Evolutionary conservation across 1,140 invertebrate genomes (phyloP).

Genomic region (Penaeus chinensis): DNA sequence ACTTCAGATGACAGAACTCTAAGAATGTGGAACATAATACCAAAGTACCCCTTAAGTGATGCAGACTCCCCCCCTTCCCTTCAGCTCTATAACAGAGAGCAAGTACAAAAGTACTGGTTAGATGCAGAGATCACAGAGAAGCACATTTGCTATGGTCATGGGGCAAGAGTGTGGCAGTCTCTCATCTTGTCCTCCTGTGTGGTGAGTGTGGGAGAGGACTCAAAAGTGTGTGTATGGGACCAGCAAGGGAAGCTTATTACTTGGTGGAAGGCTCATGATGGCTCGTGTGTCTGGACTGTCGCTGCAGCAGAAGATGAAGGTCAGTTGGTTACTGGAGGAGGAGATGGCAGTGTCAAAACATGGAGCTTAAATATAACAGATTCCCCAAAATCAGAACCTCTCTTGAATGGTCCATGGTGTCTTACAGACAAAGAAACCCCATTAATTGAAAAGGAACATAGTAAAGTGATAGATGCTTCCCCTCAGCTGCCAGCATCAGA

Average conservation of each 20-base stretch:
- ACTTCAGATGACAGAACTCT: slow-evolving; percentile 50
- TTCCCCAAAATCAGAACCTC: not conserved
- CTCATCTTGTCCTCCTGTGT: slow-evolving; percentile 38
- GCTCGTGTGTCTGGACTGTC: slow-evolving; percentile 42
- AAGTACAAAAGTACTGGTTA: slow-evolving; percentile 31
- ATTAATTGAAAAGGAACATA: too few relatives aligned
- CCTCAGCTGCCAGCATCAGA: too few relatives aligned
- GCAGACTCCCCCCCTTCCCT: not conserved
- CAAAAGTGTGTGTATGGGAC: slow-evolving; percentile 46
- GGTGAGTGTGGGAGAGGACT: slow-evolving; percentile 49
- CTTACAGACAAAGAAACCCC: not conserved
- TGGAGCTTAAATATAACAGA: slow-evolving; percentile 18
- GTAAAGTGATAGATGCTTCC: too few relatives aligned
- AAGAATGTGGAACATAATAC: slow-evolving; percentile 31
- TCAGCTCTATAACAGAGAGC: not conserved
- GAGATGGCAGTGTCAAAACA: slow-evolving; percentile 48
- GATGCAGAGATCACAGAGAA: slow-evolving; percentile 22
- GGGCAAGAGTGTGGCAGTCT: slow-evolving; percentile 45
- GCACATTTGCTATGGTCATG: slow-evolving; percentile 37
- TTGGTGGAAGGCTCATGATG: slow-evolving; percentile 46
- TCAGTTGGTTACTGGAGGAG: slow-evolving; percentile 41
- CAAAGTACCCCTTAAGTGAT: not conserved
- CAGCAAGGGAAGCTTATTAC: slow-evolving; percentile 14
- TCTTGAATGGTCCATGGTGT: not conserved
- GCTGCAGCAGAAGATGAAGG: slow-evolving; percentile 18